Conservation (phyloP, 2,113 vertebrate genomes). For the Aspidoscelis tigris region DNA sequence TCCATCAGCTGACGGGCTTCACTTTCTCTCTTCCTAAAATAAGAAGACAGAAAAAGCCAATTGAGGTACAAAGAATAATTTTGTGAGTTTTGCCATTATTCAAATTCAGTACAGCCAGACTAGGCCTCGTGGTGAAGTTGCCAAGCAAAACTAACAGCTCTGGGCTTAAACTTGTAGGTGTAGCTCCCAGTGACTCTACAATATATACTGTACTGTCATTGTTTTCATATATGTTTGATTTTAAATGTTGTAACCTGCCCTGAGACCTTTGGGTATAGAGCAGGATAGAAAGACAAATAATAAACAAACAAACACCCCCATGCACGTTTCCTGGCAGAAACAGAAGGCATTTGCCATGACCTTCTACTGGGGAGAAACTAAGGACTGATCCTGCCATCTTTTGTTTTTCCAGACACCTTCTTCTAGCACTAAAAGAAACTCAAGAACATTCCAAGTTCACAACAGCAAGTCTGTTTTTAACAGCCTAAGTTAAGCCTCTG, state of each 20-base stretch:
- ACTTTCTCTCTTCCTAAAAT: conserved; percentile 76
- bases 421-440: neutral
- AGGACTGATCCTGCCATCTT: too few species aligned
- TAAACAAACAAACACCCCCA: too few species aligned
- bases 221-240: too few species aligned
- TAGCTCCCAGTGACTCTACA: too few species aligned
- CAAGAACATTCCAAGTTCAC: neutral
- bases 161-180: neutral
- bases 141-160: neutral
- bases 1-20: conserved; percentile 87
- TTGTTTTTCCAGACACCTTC: too few species aligned
- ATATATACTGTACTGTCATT: too few species aligned
- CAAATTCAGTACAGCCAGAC: neutral
- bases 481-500: neutral
- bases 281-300: too few species aligned
- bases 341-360: too few species aligned
- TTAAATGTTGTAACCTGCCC: too few species aligned
- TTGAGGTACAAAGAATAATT: neutral
- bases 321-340: too few species aligned
- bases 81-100: neutral
- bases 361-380: too few species aligned
- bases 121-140: neutral
- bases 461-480: neutral
- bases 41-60: neutral
- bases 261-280: too few species aligned